phyloP scores from a whole-genome alignment of 2,113 vertebrate genomes.

The Mugil cephalus region DNA sequence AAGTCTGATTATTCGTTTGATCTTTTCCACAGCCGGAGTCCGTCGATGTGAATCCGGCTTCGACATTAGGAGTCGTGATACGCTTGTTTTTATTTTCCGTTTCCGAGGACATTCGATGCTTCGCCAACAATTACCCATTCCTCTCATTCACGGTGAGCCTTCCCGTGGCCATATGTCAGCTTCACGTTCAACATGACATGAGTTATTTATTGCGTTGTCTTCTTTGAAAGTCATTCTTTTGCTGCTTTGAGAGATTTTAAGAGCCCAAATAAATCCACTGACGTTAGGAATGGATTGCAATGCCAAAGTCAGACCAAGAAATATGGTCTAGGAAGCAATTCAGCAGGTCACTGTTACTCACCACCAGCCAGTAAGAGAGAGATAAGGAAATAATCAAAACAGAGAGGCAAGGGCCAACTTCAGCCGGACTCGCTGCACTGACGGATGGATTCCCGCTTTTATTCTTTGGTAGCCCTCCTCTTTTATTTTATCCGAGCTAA shows the following conservation, averaged over 20 bases:
- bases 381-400: slow-evolving; percentile 82
- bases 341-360: slow-evolving; percentile 77
- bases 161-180: slow-evolving; percentile 1
- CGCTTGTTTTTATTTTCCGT: neutral
- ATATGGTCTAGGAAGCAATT: slow-evolving; percentile 72
- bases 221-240: slow-evolving; percentile 13
- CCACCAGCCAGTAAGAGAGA: slow-evolving; percentile 64
- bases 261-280: slow-evolving; percentile 52
- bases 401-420: slow-evolving; percentile 67
- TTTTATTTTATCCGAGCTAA: slow-evolving; percentile 53
- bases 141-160: slow-evolving; percentile 9
- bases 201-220: slow-evolving; percentile 35
- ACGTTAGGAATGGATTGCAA: slow-evolving; percentile 60
- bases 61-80: neutral
- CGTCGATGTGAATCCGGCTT: neutral
- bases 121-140: slow-evolving; percentile 10
- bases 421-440: slow-evolving; percentile 62
- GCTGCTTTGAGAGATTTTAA: slow-evolving; percentile 53
- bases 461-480: slow-evolving; percentile 46
- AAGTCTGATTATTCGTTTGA: neutral
- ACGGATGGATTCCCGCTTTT: slow-evolving; percentile 67
- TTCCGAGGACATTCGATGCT: neutral
- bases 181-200: slow-evolving; percentile 20
- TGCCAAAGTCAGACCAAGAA: slow-evolving; percentile 60
- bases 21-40: neutral